Conservation (phyloP, 1,140 invertebrate species). For the Cotesia glomerata region DNA sequence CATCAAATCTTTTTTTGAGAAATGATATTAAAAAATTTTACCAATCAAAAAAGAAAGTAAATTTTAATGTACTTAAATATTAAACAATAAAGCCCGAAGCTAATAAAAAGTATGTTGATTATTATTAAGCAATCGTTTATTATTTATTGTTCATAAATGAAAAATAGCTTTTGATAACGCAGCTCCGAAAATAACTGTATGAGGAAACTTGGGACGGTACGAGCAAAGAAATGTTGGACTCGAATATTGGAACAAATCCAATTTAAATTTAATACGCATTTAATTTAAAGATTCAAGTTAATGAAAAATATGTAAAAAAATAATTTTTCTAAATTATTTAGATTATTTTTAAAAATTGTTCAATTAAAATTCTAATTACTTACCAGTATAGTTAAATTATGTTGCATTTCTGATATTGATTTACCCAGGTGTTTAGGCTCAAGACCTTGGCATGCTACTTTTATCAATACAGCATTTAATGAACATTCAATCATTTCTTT, state of each 20-base stretch:
- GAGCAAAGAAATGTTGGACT: constrained; percentile 36
- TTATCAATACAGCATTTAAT: constrained; percentile 94
- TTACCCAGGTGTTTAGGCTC: constrained; percentile 89
- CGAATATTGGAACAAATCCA: constrained; percentile 45
- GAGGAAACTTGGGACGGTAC: constrained; percentile 34
- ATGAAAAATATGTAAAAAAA: constrained; percentile 19
- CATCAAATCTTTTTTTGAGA: neutral
- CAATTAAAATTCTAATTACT: constrained; percentile 35
- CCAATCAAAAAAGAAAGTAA: too few species aligned
- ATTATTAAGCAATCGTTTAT: constrained; percentile 13
- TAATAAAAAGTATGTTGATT: constrained; percentile 19
- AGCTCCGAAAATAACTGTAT: constrained; percentile 46
- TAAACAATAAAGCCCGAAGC: too few species aligned
- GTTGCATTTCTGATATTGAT: constrained; percentile 82
- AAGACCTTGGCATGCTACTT: constrained; percentile 92
- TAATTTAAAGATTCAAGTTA: constrained; percentile 37
- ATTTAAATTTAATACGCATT: constrained; percentile 38
- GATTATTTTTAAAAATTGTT: neutral
- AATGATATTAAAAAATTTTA: neutral
- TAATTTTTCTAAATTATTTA: neutral
- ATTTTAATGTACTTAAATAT: too few species aligned
- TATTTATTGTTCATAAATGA: constrained; percentile 27
- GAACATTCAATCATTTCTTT: constrained; percentile 96
- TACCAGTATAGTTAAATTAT: constrained; percentile 85
- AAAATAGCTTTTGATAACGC: constrained; percentile 39